Conservation (phyloP, 2,888 invertebrate species). For the Ypsolopha scabrella region DNA sequence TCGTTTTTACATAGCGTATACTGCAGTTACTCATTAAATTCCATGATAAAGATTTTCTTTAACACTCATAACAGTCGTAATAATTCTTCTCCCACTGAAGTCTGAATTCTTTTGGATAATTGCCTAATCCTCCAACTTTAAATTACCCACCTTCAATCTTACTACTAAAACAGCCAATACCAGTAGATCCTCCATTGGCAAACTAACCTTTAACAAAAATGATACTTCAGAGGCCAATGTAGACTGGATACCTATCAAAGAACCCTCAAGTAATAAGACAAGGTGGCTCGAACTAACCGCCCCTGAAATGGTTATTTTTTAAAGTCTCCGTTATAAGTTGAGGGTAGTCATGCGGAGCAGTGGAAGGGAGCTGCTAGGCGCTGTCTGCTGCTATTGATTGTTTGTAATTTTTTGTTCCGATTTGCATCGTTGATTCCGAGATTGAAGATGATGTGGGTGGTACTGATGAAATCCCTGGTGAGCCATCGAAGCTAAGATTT, state of each 20-base stretch:
- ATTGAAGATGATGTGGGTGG: constrained; percentile 15
- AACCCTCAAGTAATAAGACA: constrained; percentile 16
- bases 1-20: too few species aligned
- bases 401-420: constrained; percentile 30
- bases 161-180: not conserved
- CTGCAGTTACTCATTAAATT: too few species aligned
- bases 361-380: constrained; percentile 38
- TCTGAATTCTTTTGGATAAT: constrained; percentile 47
- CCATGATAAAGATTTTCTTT: not conserved
- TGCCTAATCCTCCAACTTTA: constrained; percentile 50
- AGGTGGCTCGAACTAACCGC: constrained; percentile 41
- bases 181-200: not conserved
- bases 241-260: not conserved
- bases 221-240: not conserved
- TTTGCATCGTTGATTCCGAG: constrained; percentile 34
- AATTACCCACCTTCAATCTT: constrained; percentile 40
- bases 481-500: too few species aligned
- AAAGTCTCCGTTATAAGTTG: constrained; percentile 35
- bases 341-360: constrained; percentile 27
- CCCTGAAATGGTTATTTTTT: constrained; percentile 60
- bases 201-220: not conserved
- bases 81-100: not conserved
- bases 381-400: constrained; percentile 46
- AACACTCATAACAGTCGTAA: not conserved
- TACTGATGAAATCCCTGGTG: too few species aligned